Conservation (phyloP, 2,888 invertebrate species). For the Taphrorychus bicolor region DNA sequence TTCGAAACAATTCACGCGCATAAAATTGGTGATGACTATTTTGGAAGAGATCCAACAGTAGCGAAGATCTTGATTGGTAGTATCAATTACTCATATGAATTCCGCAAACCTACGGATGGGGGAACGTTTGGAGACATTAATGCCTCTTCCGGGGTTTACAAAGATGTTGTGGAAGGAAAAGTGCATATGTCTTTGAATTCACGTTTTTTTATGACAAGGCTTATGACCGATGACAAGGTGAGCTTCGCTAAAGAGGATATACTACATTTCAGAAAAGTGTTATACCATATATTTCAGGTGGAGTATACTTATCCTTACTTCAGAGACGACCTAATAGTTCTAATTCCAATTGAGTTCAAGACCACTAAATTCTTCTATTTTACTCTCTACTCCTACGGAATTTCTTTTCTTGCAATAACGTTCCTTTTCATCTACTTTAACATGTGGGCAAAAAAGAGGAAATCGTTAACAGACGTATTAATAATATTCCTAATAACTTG, state of each 20-base stretch:
- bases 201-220: slow-evolving; percentile 19
- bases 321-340: slow-evolving; percentile 27
- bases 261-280: not conserved
- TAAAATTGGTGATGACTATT: slow-evolving; percentile 2
- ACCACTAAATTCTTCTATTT: slow-evolving; percentile 9
- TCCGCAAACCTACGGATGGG: slow-evolving; percentile 8
- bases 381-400: slow-evolving; percentile 8
- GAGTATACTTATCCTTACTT: slow-evolving; percentile 26
- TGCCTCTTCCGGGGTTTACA: slow-evolving; percentile 13
- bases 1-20: slow-evolving; percentile 14
- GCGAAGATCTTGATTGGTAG: slow-evolving; percentile 11
- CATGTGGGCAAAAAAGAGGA: not conserved
- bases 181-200: slow-evolving; percentile 20
- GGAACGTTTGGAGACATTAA: slow-evolving; percentile 5
- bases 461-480: slow-evolving; percentile 19
- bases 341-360: slow-evolving; percentile 15
- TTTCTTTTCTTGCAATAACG: slow-evolving; percentile 4
- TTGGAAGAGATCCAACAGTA: slow-evolving; percentile 19
- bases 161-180: slow-evolving; percentile 3
- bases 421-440: slow-evolving; percentile 16
- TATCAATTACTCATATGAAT: slow-evolving; percentile 8
- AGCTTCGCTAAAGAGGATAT: too few species aligned
- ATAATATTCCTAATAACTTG: slow-evolving; percentile 20
- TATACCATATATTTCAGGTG: slow-evolving; percentile 16
- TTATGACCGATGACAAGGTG: slow-evolving; percentile 22